These are phyloP conservation scores for Meliscaeva auricollis DNA, from an alignment of 2,888 invertebrate species.

Conservation along the genomic window DNA sequence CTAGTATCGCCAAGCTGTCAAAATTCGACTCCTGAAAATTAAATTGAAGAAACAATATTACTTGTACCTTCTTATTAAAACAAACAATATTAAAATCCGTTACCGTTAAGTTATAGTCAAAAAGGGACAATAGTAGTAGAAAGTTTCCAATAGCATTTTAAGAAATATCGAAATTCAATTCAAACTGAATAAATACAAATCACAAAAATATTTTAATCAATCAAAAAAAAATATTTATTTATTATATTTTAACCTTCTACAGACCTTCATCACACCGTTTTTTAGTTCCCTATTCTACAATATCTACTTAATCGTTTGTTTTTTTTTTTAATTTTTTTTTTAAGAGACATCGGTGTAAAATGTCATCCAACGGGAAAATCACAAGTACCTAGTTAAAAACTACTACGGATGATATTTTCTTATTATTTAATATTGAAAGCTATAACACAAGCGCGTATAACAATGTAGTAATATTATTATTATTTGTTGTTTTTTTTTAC, in stretches of 20 bases:
- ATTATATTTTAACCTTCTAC: background rate
- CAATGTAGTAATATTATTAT: conserved; percentile 13
- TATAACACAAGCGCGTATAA: conserved; percentile 51
- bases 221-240: background rate
- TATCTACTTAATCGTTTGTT: background rate
- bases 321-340: background rate
- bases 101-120: too few relatives aligned
- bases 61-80: too few relatives aligned
- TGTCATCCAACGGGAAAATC: conserved; percentile 9
- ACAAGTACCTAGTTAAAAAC: conserved; percentile 28
- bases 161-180: too few relatives aligned
- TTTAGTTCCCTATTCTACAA: background rate
- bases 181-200: background rate
- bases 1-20: too few relatives aligned
- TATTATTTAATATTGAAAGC: conserved; percentile 58
- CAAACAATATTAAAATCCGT: too few relatives aligned
- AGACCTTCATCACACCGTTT: conserved; percentile 28
- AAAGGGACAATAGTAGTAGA: too few relatives aligned
- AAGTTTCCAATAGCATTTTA: too few relatives aligned
- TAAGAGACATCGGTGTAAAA: conserved; percentile 7
- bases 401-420: conserved; percentile 60
- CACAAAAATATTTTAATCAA: background rate
- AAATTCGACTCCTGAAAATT: too few relatives aligned
- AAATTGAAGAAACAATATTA: too few relatives aligned
- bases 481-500: conserved; percentile 4